Evolutionary conservation across 1,140 invertebrate species (phyloP), one percentile per base, ranked within the genome.

Genomic region (Vanessa atalanta): DNA sequence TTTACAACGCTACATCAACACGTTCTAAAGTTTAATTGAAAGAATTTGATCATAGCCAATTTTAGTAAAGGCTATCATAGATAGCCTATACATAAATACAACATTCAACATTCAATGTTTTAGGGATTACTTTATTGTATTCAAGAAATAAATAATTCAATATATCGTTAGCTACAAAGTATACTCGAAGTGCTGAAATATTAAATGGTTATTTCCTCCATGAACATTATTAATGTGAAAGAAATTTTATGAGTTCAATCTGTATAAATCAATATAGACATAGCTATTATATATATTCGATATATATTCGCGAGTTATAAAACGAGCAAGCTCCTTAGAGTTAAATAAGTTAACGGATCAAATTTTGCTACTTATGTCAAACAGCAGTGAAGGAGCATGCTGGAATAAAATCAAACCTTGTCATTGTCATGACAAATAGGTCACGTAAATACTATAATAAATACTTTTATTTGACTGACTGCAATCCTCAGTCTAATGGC

Each of bases 141-240:
- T 3, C 37, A 26, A 69, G 37, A 57, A 23, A 69, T 60, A 60
- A 57, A 60, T 20, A 60, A 69, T 47, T 53, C 31, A 60, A 48
- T 69, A 55, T 61, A 37, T 51, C 16, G 53, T 55, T 69, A 60
- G 23, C 12, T 60, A 69, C 67, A 69, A 69, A 37, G 67, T 47
- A 60, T 61, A 5, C 6, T 53, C 23, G 13, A 55, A 20, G 57
- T n/a, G 31, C 37, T 15, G 43, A 37, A 61, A 37, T 61, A 61
- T 61, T 31, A 12, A 15, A 23, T 61, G 57, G 26, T 61, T 37
- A 37, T 37, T 61, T 37, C 26, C 26, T 61, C 23, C 37, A 20
- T 55, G 53, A 61, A n/a, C 31, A 61, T 26, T 11, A 61, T 37
- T 57, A 3, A 57, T 57, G 1, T 23, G 14, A 20, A 13, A 16